A percentile compares a stretch with the other conserved stretches of the same genome.
Evolutionary conservation across 2,113 vertebrate species (phyloP).

Genomic region (Pelvicachromis taeniatus): DNA sequence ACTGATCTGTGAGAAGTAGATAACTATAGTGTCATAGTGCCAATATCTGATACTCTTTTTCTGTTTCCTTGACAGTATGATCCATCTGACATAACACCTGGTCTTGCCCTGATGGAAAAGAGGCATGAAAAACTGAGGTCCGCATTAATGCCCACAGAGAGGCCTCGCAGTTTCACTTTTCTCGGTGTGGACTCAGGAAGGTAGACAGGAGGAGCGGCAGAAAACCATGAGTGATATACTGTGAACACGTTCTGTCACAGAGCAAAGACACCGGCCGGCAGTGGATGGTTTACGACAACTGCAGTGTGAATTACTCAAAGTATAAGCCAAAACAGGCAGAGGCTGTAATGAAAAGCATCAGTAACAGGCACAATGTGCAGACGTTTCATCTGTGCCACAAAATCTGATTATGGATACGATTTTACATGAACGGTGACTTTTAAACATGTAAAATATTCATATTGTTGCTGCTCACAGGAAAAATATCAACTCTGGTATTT

Average conservation of each 20-base stretch:
- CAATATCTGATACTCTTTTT: background rate
- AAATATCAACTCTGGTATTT: background rate
- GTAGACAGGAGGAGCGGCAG: background rate
- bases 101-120: conserved; percentile 77
- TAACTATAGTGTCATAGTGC: background rate
- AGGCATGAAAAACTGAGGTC: conserved; percentile 63
- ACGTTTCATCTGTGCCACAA: background rate
- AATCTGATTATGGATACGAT: background rate
- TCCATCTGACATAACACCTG: conserved; percentile 64
- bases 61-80: conserved; percentile 38
- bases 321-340: background rate
- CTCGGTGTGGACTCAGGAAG: conserved; percentile 36
- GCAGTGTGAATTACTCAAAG: conserved; percentile 18
- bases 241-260: background rate
- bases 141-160: conserved; percentile 6
- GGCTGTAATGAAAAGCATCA: background rate
- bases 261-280: background rate
- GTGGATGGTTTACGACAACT: background rate
- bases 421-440: background rate
- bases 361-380: background rate
- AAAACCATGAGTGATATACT: background rate
- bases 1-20: background rate
- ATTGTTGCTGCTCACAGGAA: background rate
- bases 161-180: conserved; percentile 44
- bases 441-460: background rate